Conservation (phyloP, 2,113 vertebrate species). For the Anguilla japonica region DNA sequence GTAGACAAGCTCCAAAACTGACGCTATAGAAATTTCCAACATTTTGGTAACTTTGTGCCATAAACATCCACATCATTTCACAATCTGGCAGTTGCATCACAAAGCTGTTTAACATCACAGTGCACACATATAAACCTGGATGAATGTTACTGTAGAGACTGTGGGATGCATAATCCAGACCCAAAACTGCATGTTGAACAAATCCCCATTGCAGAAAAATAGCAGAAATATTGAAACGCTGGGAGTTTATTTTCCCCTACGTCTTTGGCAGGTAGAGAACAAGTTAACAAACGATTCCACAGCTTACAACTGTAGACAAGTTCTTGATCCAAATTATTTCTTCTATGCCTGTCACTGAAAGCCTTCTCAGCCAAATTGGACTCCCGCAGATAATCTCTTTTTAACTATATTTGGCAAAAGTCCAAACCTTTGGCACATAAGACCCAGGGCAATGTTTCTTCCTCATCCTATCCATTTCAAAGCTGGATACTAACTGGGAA, state of each 20-base stretch:
- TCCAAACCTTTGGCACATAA: slow-evolving; percentile 27
- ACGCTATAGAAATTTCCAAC: too few species aligned
- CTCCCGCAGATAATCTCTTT: slow-evolving; percentile 41
- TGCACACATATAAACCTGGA: neutral
- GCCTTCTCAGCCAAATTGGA: slow-evolving; percentile 30
- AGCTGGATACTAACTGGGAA: neutral
- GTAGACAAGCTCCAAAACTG: too few species aligned
- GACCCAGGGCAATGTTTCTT: neutral
- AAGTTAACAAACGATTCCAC: neutral
- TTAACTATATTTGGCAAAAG: slow-evolving; percentile 34
- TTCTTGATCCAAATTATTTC: slow-evolving; percentile 16
- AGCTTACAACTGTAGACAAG: slow-evolving; percentile 1
- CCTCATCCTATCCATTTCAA: slow-evolving; percentile 8
- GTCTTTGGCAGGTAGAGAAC: neutral
- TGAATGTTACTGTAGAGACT: neutral
- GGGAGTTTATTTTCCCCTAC: neutral
- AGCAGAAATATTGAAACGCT: neutral
- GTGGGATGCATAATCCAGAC: neutral
- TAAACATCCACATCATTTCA: neutral
- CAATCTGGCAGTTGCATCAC: neutral
- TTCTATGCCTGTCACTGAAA: slow-evolving; percentile 18
- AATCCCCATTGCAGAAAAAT: neutral
- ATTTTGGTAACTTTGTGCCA: neutral
- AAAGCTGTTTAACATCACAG: neutral
- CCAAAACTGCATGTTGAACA: neutral